Base-by-base conservation (phyloP, 2,797 vertebrate species). In the Acropternis orthonyx region DNA sequence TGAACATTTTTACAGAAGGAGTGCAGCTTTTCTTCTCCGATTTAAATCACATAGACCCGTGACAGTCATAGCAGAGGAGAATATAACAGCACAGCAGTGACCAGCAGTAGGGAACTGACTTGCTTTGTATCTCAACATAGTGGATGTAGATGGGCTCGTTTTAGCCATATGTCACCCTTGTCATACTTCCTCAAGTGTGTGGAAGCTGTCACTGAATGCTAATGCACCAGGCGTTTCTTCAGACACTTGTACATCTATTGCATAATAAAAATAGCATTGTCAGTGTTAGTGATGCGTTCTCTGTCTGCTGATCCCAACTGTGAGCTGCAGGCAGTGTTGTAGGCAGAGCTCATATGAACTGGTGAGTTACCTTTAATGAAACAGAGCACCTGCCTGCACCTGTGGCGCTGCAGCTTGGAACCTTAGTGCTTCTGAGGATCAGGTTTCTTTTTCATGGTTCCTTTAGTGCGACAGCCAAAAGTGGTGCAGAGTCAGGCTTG, bases 201-300 rank as follows among this genome's bases (percentile, higher is more conserved):
- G 59, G 44, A 91, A 91, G 54, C 26, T 88, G 51, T 79, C 48
- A 43, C 37, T 20, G 48, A 30, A 69, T 85, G 56, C 52, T 89
- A 82, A 89, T 56, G 36, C 63, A 56, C 34, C 67, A 80, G 34
- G 16, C 3, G 0, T 82, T 94, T 81, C 59, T 71, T 73, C 12
- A 67, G 41, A 32, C 28, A 6, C 15, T 75, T 81, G 22, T 67
- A 21, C 20, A 65, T 81, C 55, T 82, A 8, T 39, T 82, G 59
- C 41, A 41, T 85, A 74, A 44, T 71, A 80, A 91, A 95, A 90
- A 63, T 44, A 65, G 48, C 5, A 0, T 14, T 55, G 51, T 82
- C 56, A 55, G 71, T 66, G 32, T 61, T 63, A 76, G 44, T 2
- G 1, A 34, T 68, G 26, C 0, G 0, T 76, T 69, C 1, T 1